Conservation (phyloP, 2,888 invertebrate genomes). For the Oeneis ivallda region DNA sequence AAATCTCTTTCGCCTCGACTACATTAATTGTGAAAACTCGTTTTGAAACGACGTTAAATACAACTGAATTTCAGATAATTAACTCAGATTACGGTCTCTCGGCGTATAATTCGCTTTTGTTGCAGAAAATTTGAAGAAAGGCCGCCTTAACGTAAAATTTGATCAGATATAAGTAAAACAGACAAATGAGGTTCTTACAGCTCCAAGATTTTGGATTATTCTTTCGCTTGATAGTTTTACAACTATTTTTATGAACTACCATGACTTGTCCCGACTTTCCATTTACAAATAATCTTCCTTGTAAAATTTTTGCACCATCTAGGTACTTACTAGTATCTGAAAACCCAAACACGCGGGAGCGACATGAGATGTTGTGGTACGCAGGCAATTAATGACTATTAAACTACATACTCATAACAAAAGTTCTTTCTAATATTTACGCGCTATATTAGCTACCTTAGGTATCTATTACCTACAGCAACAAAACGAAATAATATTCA, state of each 20-base stretch:
- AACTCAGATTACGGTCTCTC: slow-evolving; percentile 75
- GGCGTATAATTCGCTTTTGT: slow-evolving; percentile 67
- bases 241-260: too few species aligned
- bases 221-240: background rate
- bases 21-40: slow-evolving; percentile 74
- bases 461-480: slow-evolving; percentile 28
- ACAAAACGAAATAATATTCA: slow-evolving; percentile 19
- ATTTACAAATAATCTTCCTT: too few species aligned
- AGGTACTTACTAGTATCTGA: too few species aligned
- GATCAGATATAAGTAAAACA: slow-evolving; percentile 26
- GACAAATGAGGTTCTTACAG: background rate
- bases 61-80: slow-evolving; percentile 77
- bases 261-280: too few species aligned
- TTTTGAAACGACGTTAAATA: slow-evolving; percentile 74
- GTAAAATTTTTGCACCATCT: too few species aligned
- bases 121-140: slow-evolving; percentile 55
- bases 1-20: slow-evolving; percentile 72
- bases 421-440: too few species aligned
- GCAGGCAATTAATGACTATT: too few species aligned
- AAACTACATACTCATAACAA: too few species aligned
- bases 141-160: slow-evolving; percentile 43
- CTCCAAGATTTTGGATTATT: background rate
- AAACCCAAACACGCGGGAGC: too few species aligned
- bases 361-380: too few species aligned
- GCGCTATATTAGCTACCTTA: slow-evolving; percentile 23